phyloP scores from a whole-genome alignment of 37 sponge, comb jelly and placozoan genomes.

The Beroe forskalii region DNA sequence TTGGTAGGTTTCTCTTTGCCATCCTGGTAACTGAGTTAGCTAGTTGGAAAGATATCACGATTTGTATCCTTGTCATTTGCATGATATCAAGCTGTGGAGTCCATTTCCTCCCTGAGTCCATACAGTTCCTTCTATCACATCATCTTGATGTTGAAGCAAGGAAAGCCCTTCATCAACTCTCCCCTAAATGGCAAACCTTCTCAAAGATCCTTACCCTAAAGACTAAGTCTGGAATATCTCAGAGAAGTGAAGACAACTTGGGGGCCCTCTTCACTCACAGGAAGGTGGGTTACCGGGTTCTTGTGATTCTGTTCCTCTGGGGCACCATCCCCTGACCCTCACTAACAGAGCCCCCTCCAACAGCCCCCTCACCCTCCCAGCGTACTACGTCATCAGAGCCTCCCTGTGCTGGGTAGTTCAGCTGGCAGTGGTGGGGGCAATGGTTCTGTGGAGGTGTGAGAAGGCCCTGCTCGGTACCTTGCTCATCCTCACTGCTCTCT shows the following conservation, averaged over 20 bases:
- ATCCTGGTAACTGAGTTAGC: not conserved
- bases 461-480: not conserved
- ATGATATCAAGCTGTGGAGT: not conserved
- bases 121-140: constrained; percentile 3
- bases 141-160: not conserved
- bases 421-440: not conserved
- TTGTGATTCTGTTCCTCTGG: not conserved
- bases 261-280: not conserved
- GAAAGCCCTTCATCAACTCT: not conserved
- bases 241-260: not conserved
- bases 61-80: not conserved
- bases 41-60: not conserved
- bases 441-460: not conserved
- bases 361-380: not conserved
- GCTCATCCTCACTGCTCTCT: not conserved
- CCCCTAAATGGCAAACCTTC: not conserved
- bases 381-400: constrained; percentile 11
- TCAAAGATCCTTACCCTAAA: not conserved
- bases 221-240: not conserved
- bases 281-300: not conserved
- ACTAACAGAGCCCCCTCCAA: not conserved
- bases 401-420: not conserved
- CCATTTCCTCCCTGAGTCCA: not conserved
- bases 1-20: not conserved
- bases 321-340: not conserved